phyloP scores from a whole-genome alignment of 1,140 invertebrate species.

The Hycleus phaleratus region DNA sequence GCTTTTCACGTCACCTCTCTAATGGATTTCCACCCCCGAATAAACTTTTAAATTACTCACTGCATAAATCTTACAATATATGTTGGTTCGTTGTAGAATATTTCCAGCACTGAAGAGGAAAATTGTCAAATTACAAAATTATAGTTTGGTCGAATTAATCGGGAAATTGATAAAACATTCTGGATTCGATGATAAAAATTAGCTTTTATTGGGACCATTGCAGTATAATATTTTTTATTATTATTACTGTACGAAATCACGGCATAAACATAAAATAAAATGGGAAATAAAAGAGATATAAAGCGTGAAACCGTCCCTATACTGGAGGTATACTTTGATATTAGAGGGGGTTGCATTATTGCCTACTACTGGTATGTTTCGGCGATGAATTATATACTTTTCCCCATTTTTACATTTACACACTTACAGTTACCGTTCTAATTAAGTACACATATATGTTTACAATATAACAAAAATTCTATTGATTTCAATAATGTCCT shows the following conservation, averaged over 20 bases:
- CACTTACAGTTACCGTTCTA: neutral
- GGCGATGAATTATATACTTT: conserved; percentile 17
- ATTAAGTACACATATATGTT: too few species aligned
- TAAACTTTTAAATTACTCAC: conserved; percentile 34
- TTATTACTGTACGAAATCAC: conserved; percentile 25
- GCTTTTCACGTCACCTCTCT: conserved; percentile 37
- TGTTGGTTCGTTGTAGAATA: neutral
- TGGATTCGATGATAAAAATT: conserved; percentile 15
- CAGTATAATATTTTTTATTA: conserved; percentile 23
- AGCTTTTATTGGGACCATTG: conserved; percentile 9
- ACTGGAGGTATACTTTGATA: conserved; percentile 7
- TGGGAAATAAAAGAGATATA: conserved; percentile 30
- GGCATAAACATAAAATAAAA: conserved; percentile 30
- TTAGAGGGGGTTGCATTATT: conserved; percentile 15
- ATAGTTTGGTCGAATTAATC: too few species aligned
- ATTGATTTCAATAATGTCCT: too few species aligned
- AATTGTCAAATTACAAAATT: too few species aligned
- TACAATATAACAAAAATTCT: too few species aligned
- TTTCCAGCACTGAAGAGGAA: too few species aligned
- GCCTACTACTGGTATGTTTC: conserved; percentile 17
- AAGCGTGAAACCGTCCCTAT: conserved; percentile 25
- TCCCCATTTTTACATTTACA: conserved; percentile 16
- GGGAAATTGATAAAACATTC: too few species aligned
- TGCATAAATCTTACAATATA: conserved; percentile 26
- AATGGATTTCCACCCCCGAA: conserved; percentile 36